A percentile compares a stretch with the other conserved stretches of the same genome.
phyloP scores from a whole-genome alignment of 2,113 vertebrate species.

The Peromyscus polionotus region DNA sequence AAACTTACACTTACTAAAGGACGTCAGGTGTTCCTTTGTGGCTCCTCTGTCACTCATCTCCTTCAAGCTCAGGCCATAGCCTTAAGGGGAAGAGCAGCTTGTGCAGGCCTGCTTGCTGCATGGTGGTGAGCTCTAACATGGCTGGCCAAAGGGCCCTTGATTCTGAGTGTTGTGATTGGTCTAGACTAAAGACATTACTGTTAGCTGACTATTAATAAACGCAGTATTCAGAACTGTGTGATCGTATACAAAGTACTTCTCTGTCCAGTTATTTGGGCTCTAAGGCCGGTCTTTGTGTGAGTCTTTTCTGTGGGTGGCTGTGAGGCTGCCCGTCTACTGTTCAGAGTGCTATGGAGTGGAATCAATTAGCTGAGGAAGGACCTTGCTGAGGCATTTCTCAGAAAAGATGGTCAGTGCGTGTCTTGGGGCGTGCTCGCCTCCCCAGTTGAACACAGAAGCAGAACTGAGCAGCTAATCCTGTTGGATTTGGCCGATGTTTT shows the following conservation, averaged over 20 bases:
- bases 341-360: neutral
- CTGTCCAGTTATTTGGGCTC: neutral
- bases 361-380: neutral
- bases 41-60: accelerated
- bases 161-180: neutral
- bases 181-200: conserved; percentile 54
- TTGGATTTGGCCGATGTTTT: conserved; percentile 53
- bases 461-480: conserved; percentile 21
- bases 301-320: neutral
- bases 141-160: neutral
- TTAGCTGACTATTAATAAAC: conserved; percentile 6
- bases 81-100: conserved; percentile 5
- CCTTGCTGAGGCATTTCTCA: neutral
- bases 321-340: neutral
- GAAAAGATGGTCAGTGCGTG: neutral
- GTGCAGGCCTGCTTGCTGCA: neutral
- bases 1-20: neutral
- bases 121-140: neutral
- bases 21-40: neutral
- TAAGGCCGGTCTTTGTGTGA: conserved; percentile 52
- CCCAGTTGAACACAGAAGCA: conserved; percentile 17
- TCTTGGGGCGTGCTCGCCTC: neutral
- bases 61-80: conserved; percentile 16
- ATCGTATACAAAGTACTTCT: conserved; percentile 57
- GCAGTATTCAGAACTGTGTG: neutral